Conservation (phyloP, 2,113 vertebrate genomes). For the Todiramphus chloris region DNA sequence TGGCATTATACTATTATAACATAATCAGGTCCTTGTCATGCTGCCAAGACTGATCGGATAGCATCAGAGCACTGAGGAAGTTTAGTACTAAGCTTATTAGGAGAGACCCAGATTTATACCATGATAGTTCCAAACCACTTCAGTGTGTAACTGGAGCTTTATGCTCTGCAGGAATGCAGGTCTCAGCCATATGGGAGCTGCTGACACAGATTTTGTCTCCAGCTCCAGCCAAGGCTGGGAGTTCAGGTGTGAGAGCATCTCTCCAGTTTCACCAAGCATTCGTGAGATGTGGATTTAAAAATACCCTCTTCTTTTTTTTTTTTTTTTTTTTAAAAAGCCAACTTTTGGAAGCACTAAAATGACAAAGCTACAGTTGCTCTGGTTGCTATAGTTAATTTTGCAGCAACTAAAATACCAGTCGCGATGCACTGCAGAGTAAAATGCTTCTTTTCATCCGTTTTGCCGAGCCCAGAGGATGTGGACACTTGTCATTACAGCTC, state of each 20-base stretch:
- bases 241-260: neutral
- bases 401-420: neutral
- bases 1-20: constrained; percentile 32
- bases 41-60: constrained; percentile 42
- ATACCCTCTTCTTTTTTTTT: neutral
- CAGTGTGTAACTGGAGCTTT: rapidly evolving
- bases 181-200: neutral
- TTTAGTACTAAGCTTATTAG: neutral
- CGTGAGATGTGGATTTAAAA: neutral
- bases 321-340: neutral
- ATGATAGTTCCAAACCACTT: neutral
- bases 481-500: neutral
- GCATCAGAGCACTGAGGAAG: neutral
- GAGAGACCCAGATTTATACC: neutral
- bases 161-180: neutral
- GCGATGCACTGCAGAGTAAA: neutral
- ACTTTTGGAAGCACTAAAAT: neutral
- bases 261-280: neutral
- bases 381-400: neutral
- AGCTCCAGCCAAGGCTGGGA: neutral
- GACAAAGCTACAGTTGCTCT: neutral
- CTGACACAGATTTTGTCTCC: neutral
- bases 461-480: neutral
- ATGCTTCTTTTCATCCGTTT: neutral
- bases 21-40: constrained; percentile 25